A percentile compares a stretch with the other conserved stretches of the same genome.
Evolutionary conservation across 2,797 vertebrate species (phyloP).

Genomic region (Forpus xanthops): DNA sequence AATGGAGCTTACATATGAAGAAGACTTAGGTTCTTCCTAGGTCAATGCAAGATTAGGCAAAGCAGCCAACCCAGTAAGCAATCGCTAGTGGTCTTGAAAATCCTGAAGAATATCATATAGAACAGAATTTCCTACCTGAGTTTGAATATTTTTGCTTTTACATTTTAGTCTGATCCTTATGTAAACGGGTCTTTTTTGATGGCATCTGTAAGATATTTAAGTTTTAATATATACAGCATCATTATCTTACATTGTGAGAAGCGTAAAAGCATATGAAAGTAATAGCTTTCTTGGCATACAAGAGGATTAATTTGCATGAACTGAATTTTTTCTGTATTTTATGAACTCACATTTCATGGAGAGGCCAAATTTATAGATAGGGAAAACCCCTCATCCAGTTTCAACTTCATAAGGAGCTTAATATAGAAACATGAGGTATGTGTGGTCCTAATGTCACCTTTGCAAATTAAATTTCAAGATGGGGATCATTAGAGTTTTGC

Average conservation of each 20-base stretch:
- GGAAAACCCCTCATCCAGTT: slow-evolving; percentile 27
- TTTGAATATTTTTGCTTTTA: neutral
- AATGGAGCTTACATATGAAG: neutral
- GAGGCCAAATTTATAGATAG: neutral
- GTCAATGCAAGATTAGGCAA: neutral
- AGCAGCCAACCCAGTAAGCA: neutral
- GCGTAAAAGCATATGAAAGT: neutral
- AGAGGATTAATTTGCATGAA: neutral
- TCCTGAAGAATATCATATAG: neutral
- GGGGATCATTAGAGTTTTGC: neutral
- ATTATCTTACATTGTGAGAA: slow-evolving; percentile 13
- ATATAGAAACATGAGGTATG: neutral
- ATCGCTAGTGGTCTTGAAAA: neutral
- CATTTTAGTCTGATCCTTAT: neutral
- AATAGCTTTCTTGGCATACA: neutral
- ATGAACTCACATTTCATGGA: slow-evolving; percentile 28
- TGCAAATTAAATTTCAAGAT: slow-evolving; percentile 20
- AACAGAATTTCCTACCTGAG: neutral
- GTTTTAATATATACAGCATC: slow-evolving; percentile 20
- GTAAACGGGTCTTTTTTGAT: neutral
- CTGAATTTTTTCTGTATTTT: slow-evolving; percentile 21
- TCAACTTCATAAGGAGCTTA: neutral
- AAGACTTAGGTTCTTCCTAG: neutral
- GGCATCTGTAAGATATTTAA: slow-evolving; percentile 43
- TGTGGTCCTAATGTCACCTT: neutral